Evolutionary conservation across 2,113 vertebrate genomes (phyloP).

Genomic region (Pterocles orientalis): DNA sequence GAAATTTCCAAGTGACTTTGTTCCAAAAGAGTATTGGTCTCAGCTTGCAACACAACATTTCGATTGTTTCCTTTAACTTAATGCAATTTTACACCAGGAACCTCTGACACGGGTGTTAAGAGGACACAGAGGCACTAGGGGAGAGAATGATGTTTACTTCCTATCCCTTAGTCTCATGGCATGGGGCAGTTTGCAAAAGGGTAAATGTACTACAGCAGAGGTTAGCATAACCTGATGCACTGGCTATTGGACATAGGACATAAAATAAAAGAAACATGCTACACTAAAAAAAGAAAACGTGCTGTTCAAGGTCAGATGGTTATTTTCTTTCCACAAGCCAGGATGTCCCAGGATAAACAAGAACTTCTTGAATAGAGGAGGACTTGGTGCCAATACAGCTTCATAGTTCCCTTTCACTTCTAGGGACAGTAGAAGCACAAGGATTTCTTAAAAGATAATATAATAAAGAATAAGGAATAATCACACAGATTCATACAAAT

Average conservation of each 20-base stretch:
- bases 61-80: conserved; percentile 18
- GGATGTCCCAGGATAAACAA: not conserved
- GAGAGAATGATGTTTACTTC: not conserved
- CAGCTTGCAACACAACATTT: not conserved
- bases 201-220: not conserved
- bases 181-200: not conserved
- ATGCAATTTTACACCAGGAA: conserved; percentile 4
- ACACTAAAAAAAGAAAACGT: not conserved
- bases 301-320: not conserved
- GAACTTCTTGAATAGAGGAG: not conserved
- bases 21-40: not conserved
- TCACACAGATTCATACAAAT: not conserved
- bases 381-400: not conserved
- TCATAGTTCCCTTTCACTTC: not conserved
- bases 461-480: not conserved
- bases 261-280: not conserved
- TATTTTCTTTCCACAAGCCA: not conserved
- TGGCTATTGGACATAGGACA: not conserved
- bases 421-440: not conserved
- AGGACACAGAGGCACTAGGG: not conserved
- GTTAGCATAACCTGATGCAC: not conserved
- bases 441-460: not conserved
- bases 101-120: not conserved
- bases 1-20: conserved; percentile 11
- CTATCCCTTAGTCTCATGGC: not conserved